phyloP scores from a whole-genome alignment of 1,140 invertebrate species.

The Stegodyphus mimosarum region DNA sequence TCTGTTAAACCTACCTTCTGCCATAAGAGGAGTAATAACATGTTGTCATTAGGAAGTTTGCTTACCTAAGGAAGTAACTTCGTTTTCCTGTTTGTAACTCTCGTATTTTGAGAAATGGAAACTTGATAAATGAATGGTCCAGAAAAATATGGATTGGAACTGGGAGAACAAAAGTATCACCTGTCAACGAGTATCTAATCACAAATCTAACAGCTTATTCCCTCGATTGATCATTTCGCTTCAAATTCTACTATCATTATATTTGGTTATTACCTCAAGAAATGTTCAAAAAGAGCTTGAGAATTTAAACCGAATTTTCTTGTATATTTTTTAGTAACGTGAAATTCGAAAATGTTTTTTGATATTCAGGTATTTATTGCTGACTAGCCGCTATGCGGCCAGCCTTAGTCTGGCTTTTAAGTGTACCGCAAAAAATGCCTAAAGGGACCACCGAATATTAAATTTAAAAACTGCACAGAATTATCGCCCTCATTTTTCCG shows the following conservation, averaged over 20 bases:
- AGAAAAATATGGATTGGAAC: slow-evolving; percentile 32
- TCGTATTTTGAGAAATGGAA: slow-evolving; percentile 24
- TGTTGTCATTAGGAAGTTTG: slow-evolving; percentile 34
- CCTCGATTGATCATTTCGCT: slow-evolving; percentile 42
- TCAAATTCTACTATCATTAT: neutral
- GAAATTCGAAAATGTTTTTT: too few relatives aligned
- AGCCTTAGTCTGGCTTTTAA: too few relatives aligned
- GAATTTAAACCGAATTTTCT: neutral
- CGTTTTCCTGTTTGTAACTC: neutral
- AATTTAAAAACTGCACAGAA: too few relatives aligned
- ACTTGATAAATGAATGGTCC: slow-evolving; percentile 45
- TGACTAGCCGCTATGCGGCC: too few relatives aligned
- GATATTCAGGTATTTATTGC: too few relatives aligned
- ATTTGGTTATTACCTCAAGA: neutral
- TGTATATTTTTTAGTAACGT: too few relatives aligned
- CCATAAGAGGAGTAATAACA: slow-evolving; percentile 29
- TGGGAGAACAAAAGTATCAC: slow-evolving; percentile 41
- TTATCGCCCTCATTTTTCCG: too few relatives aligned
- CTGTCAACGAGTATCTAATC: slow-evolving; percentile 51
- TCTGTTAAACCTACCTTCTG: too few relatives aligned
- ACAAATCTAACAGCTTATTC: slow-evolving; percentile 43
- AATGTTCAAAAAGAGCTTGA: neutral
- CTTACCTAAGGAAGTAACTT: slow-evolving; percentile 9
- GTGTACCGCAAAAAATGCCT: too few relatives aligned
- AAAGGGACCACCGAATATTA: too few relatives aligned